Conservation (phyloP, 2,888 invertebrate genomes). For the Tinea trinotella region DNA sequence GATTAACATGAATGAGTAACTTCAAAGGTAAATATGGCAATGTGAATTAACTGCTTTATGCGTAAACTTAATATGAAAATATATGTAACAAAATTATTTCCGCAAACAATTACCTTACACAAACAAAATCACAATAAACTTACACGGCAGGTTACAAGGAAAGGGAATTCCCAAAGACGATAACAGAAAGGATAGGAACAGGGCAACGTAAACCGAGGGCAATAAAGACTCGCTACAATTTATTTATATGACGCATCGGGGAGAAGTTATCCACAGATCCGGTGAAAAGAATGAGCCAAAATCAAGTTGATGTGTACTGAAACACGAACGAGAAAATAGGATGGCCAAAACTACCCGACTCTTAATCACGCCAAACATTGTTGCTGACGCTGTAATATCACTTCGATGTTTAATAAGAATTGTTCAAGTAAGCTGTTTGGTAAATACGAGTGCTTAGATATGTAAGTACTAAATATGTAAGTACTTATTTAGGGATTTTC, state of each 20-base stretch:
- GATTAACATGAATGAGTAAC: too few relatives aligned
- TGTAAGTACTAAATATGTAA: too few relatives aligned
- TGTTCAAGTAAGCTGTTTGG: background rate
- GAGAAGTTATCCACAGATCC: slow-evolving; percentile 61
- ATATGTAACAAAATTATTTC: too few relatives aligned
- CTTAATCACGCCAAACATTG: slow-evolving; percentile 6
- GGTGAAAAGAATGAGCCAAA: slow-evolving; percentile 51
- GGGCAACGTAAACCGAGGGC: slow-evolving; percentile 55
- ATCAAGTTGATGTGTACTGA: slow-evolving; percentile 62
- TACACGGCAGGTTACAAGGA: slow-evolving; percentile 36
- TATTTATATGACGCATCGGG: slow-evolving; percentile 70
- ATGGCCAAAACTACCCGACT: slow-evolving; percentile 19
- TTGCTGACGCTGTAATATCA: background rate
- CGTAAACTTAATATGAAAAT: too few relatives aligned
- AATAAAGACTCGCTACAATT: slow-evolving; percentile 70
- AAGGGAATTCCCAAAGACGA: slow-evolving; percentile 53
- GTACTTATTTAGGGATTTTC: too few relatives aligned
- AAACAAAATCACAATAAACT: slow-evolving; percentile 54
- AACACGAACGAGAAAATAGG: slow-evolving; percentile 48
- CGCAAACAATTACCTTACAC: too few relatives aligned
- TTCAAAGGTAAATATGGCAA: too few relatives aligned
- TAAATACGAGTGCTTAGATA: too few relatives aligned
- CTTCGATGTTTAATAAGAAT: background rate
- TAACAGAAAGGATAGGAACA: slow-evolving; percentile 57
- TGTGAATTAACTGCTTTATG: too few relatives aligned